These are phyloP conservation scores for Lepidurus packardi DNA, from an alignment of 1,140 invertebrate species.

Conservation along the genomic window DNA sequence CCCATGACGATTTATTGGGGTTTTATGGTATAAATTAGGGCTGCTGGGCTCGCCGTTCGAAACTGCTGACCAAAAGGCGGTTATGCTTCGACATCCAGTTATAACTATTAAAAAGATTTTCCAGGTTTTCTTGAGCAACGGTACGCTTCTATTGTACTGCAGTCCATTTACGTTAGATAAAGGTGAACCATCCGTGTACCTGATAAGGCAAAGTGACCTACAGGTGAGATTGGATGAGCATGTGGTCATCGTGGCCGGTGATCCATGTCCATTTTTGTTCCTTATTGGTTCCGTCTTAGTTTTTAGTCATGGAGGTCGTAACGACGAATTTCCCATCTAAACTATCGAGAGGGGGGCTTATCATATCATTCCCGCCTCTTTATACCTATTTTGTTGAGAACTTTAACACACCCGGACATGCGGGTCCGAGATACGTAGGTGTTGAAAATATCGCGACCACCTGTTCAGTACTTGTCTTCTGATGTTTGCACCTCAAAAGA, in stretches of 20 bases:
- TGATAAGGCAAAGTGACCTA: not conserved
- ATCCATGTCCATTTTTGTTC: not conserved
- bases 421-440: not conserved
- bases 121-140: not conserved
- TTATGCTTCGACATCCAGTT: not conserved
- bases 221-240: not conserved
- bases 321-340: not conserved
- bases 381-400: not conserved
- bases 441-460: slow-evolving; percentile 3
- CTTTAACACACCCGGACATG: not conserved
- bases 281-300: not conserved
- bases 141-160: too few species aligned
- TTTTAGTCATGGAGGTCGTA: not conserved
- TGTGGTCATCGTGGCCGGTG: slow-evolving; percentile 12
- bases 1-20: slow-evolving; percentile 7
- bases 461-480: not conserved
- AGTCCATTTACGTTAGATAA: too few species aligned
- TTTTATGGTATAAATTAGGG: slow-evolving; percentile 16
- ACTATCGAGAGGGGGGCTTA: not conserved
- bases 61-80: slow-evolving; percentile 4
- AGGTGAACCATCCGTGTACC: not conserved
- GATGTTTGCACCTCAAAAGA: too few species aligned
- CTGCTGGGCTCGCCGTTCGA: not conserved
- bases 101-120: not conserved
- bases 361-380: not conserved